Base-by-base conservation (phyloP, 2,888 invertebrate genomes). In the Plagiodera versicolora region DNA sequence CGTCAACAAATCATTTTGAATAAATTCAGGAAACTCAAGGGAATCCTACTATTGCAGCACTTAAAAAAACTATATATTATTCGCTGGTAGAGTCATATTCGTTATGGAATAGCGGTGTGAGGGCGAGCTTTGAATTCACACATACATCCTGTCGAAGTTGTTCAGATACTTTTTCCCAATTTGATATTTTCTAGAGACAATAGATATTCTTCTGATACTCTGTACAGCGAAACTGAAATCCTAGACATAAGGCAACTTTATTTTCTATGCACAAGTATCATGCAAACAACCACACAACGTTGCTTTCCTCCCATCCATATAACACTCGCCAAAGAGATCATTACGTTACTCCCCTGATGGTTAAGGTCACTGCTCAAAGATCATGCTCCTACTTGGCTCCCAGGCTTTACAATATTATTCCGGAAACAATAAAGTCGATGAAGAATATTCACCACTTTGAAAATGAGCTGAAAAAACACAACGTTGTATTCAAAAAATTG, bases 81-180 rank as follows among this genome's bases (percentile, higher is more conserved):
- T 24, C 49, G 14, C 20, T 49, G 14, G 49, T 49, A 28, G 49
- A 49, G 49, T 24, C 49, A 49, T 19, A 49, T 49, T 16, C 49
- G 24, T 28, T 49, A 49, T 49, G 49, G 49, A 49, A 49, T 24
- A 49, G 28, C 49, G 10, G 49, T 49, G 20, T 24, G 49, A 28
- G 24, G 20, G 6, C 19, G 49, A 49, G 16, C 49, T 49, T 28
- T 49, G 49, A 49, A 49, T 20, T 24, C 49, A 28, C 19, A 47
- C 20, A 32, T 17, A 24, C 11, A 49, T 20, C 14, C 24, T 49
- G 19, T 47, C 20, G 47, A 20, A 47, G 47, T 47, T 47, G 19
- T 19, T 18, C 47, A 17, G 10, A 47, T 2, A 20, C 16, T 6
- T n/a, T 47, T 47, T 17, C 20, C 10, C 9, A 47, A 47, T 18